Percentiles rank a stretch among this genome's conserved stretches.
Evolutionary conservation across 2,888 invertebrate genomes (phyloP).

Genomic region (Leucophora obtusa): DNA sequence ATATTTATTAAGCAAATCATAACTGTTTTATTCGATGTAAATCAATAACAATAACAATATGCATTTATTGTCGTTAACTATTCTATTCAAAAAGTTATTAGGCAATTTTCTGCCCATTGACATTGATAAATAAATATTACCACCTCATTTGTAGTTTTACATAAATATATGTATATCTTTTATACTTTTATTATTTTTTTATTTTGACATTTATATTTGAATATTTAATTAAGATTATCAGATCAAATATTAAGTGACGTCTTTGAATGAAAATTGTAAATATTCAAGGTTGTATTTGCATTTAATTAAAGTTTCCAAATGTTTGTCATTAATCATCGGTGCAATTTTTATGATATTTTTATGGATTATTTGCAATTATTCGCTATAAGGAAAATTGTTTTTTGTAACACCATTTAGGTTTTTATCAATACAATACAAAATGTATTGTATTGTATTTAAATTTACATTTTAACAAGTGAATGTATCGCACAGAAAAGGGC

Average conservation of each 20-base stretch:
- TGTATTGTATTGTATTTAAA: not conserved
- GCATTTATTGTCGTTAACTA: not conserved
- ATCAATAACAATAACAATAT: not conserved
- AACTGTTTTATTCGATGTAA: not conserved
- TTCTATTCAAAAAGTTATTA: not conserved
- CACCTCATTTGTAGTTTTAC: not conserved
- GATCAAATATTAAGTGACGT: constrained; percentile 8
- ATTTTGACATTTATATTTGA: constrained; percentile 20
- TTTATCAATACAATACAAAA: not conserved
- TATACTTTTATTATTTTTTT: not conserved
- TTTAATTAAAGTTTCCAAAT: not conserved
- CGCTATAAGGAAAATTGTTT: no score
- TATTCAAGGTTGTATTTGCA: not conserved
- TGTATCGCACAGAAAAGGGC: no score
- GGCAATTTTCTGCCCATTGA: not conserved
- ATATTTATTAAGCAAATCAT: no score
- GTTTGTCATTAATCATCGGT: not conserved
- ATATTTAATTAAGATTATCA: constrained; percentile 33
- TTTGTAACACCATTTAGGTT: not conserved
- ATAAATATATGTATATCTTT: not conserved
- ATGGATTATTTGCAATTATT: no score
- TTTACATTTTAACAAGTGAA: not conserved
- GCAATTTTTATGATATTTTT: not conserved
- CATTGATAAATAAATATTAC: not conserved
- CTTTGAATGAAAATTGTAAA: not conserved